These are phyloP conservation scores for Columba guinea DNA, from an alignment of 2,797 vertebrate genomes.

Conservation along the genomic window DNA sequence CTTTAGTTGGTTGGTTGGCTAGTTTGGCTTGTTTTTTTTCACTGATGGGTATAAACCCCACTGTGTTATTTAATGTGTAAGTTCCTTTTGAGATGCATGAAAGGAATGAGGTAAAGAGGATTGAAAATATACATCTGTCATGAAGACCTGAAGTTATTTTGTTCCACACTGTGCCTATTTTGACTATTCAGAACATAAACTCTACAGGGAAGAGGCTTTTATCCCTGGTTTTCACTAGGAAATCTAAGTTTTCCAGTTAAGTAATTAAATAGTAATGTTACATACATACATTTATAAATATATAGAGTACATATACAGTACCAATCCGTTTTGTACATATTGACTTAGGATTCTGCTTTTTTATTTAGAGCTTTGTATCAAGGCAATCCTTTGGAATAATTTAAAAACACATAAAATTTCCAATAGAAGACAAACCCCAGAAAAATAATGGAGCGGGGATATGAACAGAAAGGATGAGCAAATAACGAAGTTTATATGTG, in stretches of 20 bases:
- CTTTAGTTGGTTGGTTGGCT: too few species aligned
- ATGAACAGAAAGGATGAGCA: slow-evolving; percentile 1
- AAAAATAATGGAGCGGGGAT: not conserved
- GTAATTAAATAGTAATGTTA: not conserved
- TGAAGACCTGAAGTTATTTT: not conserved
- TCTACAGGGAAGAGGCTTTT: not conserved
- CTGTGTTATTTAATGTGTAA: not conserved
- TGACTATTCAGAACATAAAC: not conserved
- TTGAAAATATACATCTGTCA: not conserved
- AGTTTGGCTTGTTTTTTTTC: not conserved
- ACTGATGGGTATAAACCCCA: not conserved
- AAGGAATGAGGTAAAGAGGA: not conserved
- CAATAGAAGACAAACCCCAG: not conserved
- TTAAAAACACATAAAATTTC: not conserved
- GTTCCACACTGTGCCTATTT: not conserved
- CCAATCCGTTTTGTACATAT: not conserved
- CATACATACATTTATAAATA: not conserved
- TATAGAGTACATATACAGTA: not conserved
- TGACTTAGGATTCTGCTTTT: not conserved
- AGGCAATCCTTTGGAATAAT: not conserved
- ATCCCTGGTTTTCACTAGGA: not conserved
- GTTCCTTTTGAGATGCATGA: not conserved
- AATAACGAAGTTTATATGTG: slow-evolving; percentile 11
- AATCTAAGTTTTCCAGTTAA: not conserved
- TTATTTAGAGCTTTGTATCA: not conserved